Percentiles rank a stretch among this genome's conserved stretches.
phyloP scores from a whole-genome alignment of 1,140 invertebrate genomes.

The Drosophila funebris region DNA sequence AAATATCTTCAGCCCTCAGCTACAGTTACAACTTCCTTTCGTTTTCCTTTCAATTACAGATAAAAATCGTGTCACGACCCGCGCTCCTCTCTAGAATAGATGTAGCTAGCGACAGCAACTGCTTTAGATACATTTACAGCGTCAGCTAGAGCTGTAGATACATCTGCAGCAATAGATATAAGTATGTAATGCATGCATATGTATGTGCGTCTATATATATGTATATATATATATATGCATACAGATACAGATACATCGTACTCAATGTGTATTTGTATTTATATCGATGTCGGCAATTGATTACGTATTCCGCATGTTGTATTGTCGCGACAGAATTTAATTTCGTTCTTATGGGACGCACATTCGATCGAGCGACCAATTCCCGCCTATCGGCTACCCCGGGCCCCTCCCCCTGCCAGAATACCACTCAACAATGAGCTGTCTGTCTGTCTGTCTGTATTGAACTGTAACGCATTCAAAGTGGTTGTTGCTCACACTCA shows the following conservation, averaged over 20 bases:
- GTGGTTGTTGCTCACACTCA: constrained; percentile 19
- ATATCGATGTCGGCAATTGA: constrained; percentile 67
- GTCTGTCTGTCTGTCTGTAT: constrained; percentile 34
- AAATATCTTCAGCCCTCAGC: too few species aligned
- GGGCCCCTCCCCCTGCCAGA: neutral
- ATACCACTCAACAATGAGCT: constrained; percentile 12
- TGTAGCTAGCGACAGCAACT: neutral
- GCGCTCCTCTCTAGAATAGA: neutral
- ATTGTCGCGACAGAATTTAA: constrained; percentile 81
- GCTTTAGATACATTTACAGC: neutral
- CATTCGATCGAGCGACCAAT: constrained; percentile 61
- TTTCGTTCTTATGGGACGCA: constrained; percentile 69
- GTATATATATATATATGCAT: constrained; percentile 15
- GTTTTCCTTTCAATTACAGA: too few species aligned
- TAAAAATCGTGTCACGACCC: neutral
- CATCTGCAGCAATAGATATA: neutral
- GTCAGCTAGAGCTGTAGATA: neutral
- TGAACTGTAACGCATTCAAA: constrained; percentile 75
- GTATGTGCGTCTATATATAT: neutral
- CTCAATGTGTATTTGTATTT: constrained; percentile 32
- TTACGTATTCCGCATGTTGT: constrained; percentile 76
- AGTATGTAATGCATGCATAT: neutral
- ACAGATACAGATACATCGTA: too few species aligned
- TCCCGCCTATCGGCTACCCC: constrained; percentile 22
- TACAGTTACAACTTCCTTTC: too few species aligned